Percentiles rank a stretch among this genome's conserved stretches.
These are phyloP conservation scores for Stenolophus ochropezus DNA, from an alignment of 2,888 invertebrate species.

Conservation along the genomic window DNA sequence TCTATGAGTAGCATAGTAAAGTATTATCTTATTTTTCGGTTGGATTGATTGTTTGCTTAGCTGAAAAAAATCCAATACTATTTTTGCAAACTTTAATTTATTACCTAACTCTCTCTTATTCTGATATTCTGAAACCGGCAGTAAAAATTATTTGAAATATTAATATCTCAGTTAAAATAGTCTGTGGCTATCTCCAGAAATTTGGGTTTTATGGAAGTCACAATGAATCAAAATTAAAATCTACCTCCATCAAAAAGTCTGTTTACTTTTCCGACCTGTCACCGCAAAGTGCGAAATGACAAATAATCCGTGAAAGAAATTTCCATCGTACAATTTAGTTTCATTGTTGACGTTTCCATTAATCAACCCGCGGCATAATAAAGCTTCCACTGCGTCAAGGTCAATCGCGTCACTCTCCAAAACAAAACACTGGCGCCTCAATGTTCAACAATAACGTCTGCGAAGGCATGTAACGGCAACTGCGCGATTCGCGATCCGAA, in stretches of 20 bases:
- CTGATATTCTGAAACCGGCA: no score
- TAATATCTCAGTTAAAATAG: no score
- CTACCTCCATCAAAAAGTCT: background rate
- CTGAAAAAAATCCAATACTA: no score
- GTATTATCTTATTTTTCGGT: no score
- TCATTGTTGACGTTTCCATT: conserved; percentile 33
- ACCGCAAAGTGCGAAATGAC: background rate
- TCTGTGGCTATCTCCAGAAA: no score
- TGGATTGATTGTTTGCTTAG: no score
- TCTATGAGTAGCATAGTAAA: no score
- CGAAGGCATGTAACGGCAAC: background rate
- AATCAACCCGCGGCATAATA: conserved; percentile 16
- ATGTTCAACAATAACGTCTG: background rate
- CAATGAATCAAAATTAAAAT: background rate
- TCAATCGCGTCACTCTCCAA: conserved; percentile 20
- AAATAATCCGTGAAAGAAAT: background rate
- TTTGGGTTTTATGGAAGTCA: no score
- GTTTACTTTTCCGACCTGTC: background rate
- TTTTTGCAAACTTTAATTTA: no score
- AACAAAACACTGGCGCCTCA: conserved; percentile 43
- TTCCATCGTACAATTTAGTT: background rate
- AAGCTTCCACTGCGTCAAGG: conserved; percentile 19
- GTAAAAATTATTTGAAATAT: no score
- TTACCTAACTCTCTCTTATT: no score
- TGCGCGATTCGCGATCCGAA: background rate